Evolutionary conservation across 2,797 vertebrate species (phyloP).

Genomic region (Rallus crepitans): DNA sequence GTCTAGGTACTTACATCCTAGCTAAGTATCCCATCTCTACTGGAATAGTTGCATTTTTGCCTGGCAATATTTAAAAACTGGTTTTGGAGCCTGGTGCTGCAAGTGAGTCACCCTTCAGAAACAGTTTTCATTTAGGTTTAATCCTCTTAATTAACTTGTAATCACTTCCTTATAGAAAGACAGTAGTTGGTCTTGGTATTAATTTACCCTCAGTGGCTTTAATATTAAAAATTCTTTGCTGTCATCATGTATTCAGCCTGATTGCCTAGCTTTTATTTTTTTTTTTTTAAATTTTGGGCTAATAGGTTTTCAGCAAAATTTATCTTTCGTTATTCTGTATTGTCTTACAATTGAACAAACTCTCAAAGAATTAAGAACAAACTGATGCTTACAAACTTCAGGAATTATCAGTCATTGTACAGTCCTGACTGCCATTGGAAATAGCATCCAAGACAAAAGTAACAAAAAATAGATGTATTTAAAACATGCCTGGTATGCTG

Average conservation of each 20-base stretch:
- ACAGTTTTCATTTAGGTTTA: constrained; percentile 30
- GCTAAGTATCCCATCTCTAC: not conserved
- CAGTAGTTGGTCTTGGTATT: not conserved
- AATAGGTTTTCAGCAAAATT: constrained; percentile 19
- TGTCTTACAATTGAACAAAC: not conserved
- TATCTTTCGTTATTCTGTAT: not conserved
- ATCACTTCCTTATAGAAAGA: constrained; percentile 5
- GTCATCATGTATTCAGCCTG: not conserved
- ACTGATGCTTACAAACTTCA: not conserved
- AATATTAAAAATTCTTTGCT: constrained; percentile 22
- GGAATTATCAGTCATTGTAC: not conserved
- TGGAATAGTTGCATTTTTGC: not conserved
- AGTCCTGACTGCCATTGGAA: not conserved
- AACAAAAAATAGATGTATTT: not conserved
- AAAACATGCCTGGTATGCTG: not conserved
- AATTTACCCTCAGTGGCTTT: not conserved
- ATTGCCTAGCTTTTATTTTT: not conserved
- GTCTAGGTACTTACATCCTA: not conserved
- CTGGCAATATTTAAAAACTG: not conserved
- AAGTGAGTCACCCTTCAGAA: constrained; percentile 23
- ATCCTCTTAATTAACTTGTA: constrained; percentile 51
- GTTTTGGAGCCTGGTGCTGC: not conserved
- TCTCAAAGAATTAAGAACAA: not conserved
- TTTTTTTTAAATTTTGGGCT: not conserved
- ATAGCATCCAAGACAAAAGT: not conserved